Evolutionary conservation across 2,113 vertebrate species (phyloP).

Genomic region (Vulpes ferrilata): DNA sequence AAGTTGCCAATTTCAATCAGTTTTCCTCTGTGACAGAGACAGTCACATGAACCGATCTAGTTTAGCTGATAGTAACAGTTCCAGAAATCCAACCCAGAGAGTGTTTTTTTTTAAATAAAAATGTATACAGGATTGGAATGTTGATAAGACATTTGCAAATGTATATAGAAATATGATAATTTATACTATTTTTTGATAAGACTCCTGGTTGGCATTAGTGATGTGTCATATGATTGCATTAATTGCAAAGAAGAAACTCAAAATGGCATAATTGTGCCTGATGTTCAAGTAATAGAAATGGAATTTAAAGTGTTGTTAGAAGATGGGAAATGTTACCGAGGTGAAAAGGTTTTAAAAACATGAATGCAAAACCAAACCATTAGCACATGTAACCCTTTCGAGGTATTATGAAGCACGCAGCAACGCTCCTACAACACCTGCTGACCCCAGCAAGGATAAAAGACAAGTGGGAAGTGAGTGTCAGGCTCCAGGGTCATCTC

Average conservation of each 20-base stretch:
- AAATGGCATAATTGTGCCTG: conserved; percentile 80
- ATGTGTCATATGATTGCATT: conserved; percentile 82
- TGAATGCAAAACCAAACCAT: conserved; percentile 55
- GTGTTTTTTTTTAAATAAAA: conserved; percentile 67
- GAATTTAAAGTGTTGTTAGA: conserved; percentile 80
- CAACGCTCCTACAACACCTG: neutral
- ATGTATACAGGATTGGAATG: conserved; percentile 73
- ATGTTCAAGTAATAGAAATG: conserved; percentile 81
- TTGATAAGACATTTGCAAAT: conserved; percentile 82
- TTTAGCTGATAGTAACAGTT: conserved; percentile 43
- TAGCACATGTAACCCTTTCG: conserved; percentile 43
- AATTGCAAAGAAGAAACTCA: conserved; percentile 81
- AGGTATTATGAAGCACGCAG: neutral
- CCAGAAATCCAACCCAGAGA: conserved; percentile 39
- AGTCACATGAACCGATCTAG: conserved; percentile 32
- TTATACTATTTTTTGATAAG: conserved; percentile 81
- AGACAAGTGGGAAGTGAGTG: accelerated
- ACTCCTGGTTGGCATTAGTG: conserved; percentile 78
- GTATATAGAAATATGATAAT: conserved; percentile 83
- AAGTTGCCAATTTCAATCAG: conserved; percentile 54
- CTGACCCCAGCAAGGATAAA: neutral
- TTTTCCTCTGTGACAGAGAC: conserved; percentile 32
- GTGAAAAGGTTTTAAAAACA: conserved; percentile 74
- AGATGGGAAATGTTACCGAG: conserved; percentile 74
- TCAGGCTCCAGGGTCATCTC: neutral